Conservation (phyloP, 2,888 invertebrate genomes). For the Laspeyria flexula region DNA sequence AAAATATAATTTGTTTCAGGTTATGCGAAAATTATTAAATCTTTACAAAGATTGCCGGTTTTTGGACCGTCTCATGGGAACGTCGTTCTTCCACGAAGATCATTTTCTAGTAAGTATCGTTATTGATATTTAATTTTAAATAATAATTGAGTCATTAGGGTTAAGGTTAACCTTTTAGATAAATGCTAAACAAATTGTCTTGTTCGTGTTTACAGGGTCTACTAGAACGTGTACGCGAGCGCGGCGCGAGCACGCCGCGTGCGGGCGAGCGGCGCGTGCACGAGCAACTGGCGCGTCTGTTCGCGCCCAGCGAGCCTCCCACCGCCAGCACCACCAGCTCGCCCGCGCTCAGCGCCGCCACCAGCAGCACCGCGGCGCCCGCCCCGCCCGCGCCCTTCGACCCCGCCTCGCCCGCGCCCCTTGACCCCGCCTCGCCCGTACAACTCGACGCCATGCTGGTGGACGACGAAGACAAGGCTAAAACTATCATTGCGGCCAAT, state of each 20-base stretch:
- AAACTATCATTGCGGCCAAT: constrained; percentile 48
- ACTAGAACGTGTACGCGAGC: constrained; percentile 90
- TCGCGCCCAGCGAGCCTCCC: constrained; percentile 58
- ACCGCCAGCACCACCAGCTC: constrained; percentile 15
- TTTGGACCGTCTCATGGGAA: constrained; percentile 94
- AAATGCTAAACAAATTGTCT: background rate
- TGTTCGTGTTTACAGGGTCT: constrained; percentile 84
- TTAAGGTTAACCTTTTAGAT: too few species aligned
- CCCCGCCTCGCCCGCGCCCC: background rate
- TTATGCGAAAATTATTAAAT: constrained; percentile 92
- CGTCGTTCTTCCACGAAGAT: constrained; percentile 93
- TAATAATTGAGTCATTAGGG: too few species aligned
- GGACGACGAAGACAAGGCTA: constrained; percentile 34
- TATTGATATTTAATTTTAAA: too few species aligned
- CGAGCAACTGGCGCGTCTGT: constrained; percentile 87
- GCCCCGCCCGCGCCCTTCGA: constrained; percentile 8
- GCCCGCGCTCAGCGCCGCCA: constrained; percentile 17
- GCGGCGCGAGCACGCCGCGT: constrained; percentile 86
- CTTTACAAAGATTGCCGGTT: constrained; percentile 95
- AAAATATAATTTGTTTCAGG: constrained; percentile 68
- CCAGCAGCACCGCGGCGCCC: constrained; percentile 12
- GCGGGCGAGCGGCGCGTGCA: constrained; percentile 90
- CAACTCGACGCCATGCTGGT: constrained; percentile 35
- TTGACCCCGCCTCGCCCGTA: constrained; percentile 8
- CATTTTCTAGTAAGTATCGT: constrained; percentile 89